Evolutionary conservation across 1,140 invertebrate genomes (phyloP).

Genomic region (Sinella curviseta): DNA sequence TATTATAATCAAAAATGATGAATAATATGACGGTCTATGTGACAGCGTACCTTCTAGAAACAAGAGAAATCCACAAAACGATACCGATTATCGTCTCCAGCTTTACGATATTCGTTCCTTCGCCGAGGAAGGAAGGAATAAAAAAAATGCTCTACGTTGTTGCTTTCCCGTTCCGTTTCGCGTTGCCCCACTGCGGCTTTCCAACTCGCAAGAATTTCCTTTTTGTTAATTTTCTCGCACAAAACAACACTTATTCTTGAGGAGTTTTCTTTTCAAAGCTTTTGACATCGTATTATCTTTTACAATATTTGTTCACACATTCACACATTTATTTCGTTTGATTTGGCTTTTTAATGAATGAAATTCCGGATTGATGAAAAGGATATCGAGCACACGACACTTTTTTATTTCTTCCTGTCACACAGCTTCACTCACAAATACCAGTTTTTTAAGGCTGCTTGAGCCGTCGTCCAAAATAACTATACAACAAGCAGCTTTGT

Average conservation of each 20-base stretch:
- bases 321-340: not conserved
- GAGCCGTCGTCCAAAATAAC: not conserved
- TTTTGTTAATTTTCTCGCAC: not conserved
- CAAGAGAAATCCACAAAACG: not conserved
- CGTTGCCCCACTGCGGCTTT: not conserved
- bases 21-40: not conserved
- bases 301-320: not conserved
- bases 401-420: not conserved
- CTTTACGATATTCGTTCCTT: not conserved
- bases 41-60: not conserved
- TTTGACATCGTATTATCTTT: not conserved
- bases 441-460: not conserved
- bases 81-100: not conserved
- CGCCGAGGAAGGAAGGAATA: not conserved
- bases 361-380: not conserved
- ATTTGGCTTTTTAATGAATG: not conserved
- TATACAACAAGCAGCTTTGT: not conserved
- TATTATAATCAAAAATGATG: not conserved
- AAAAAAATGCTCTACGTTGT: not conserved
- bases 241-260: not conserved
- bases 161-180: not conserved
- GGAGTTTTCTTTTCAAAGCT: too few relatives aligned
- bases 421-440: not conserved
- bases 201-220: not conserved
- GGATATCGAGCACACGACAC: not conserved